Base-by-base conservation (phyloP, 2,113 vertebrate genomes). In the Aix galericulata region DNA sequence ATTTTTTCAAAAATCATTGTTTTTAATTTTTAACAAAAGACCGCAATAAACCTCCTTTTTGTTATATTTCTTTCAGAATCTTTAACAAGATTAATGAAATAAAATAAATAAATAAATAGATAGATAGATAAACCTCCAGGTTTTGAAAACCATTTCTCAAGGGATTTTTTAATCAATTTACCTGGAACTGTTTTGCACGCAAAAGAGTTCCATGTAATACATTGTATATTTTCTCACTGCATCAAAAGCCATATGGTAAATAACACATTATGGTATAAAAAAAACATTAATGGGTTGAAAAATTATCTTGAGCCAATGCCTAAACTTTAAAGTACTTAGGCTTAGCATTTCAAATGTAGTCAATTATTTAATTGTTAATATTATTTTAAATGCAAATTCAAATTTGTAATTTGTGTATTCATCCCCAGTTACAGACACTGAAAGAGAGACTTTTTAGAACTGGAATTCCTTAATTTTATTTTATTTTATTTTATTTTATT, bases 131-230 rank as follows among this genome's bases (percentile, higher is more conserved):
- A 36, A 36, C 38, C 40, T 40, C 40, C 36, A 89, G 68, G 53
- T 36, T 48, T 31, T 68, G 36, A 48, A 36, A 75, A 11, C 4
- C 7, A 56, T 80, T 85, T 66, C 22, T 76, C 25, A 64, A 55
- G 2, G 56, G 13, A 44, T 17, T 46, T 46, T 10, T 68, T 34
- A 44, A 36, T 36, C 34, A 32, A 14, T 44, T 29, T 9, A 63
- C 34, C 8, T 52, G 13, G 13, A 68, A 42, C 1, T 64, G 0
- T 1, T 9, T 66, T 55, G 2, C 20, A 69, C 3, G 32, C 20
- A 36, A n/a, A 59, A 64, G 5, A 29, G 2, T 42, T 46, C 42
- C 7, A 36, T 17, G 4, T 38, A 56, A 60, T 17, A 76, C 2
- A 34, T 15, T 34, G 8, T 66, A 63, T 7, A 55, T 89, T 82